Evolutionary conservation across 2,888 invertebrate species (phyloP).

Genomic region (Ophonus ardosiacus): DNA sequence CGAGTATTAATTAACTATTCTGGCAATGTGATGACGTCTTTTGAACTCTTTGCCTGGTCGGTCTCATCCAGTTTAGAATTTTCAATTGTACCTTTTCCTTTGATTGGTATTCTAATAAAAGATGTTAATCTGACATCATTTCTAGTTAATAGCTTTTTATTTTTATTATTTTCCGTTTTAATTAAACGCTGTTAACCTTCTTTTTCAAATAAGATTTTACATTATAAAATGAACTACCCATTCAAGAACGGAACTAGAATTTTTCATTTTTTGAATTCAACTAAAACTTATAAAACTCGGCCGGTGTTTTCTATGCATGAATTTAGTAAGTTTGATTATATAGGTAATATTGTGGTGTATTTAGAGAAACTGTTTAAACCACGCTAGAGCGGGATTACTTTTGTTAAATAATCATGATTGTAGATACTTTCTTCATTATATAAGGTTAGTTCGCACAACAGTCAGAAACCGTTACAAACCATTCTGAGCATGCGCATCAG

Average conservation of each 20-base stretch:
- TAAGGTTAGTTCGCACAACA: no score
- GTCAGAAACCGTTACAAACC: no score
- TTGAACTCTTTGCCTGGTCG: slow-evolving; percentile 49
- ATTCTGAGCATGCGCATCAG: no score
- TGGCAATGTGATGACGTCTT: slow-evolving; percentile 60
- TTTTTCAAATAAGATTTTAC: slow-evolving; percentile 1
- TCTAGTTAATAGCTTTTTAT: slow-evolving; percentile 23
- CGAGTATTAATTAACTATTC: slow-evolving; percentile 63
- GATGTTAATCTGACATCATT: slow-evolving; percentile 52
- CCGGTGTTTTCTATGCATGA: no score
- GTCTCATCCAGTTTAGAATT: slow-evolving; percentile 33
- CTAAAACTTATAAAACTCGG: no score
- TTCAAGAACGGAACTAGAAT: background rate
- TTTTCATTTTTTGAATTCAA: no score
- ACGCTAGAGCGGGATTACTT: no score
- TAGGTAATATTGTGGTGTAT: no score
- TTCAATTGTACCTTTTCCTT: slow-evolving; percentile 40
- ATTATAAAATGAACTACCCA: background rate
- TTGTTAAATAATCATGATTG: no score
- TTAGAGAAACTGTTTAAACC: no score
- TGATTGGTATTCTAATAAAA: slow-evolving; percentile 44
- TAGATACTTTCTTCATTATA: no score
- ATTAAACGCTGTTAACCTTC: slow-evolving; percentile 28
- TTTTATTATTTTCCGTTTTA: slow-evolving; percentile 28
- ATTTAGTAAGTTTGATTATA: no score